Evolutionary conservation across 2,888 invertebrate genomes (phyloP), one percentile per base, ranked within the genome.

Genomic region (Ptychoptera contaminata): DNA sequence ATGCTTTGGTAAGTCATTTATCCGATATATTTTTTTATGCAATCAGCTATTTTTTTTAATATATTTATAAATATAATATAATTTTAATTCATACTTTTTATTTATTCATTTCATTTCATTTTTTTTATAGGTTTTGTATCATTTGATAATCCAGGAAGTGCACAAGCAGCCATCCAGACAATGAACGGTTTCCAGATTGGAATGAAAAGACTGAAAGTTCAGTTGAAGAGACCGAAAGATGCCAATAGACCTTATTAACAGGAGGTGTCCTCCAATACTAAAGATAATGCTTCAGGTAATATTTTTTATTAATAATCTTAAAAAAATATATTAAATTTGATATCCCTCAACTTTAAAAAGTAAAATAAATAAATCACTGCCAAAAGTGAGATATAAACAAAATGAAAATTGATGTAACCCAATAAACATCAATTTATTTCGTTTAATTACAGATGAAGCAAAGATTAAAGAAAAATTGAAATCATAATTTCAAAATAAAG

Each of bases 111-210:
- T 41, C 14, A 16, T 16, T 34, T 41, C 16, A 14, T 41, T 11
- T 6, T 34, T 3, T 23, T 23, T 23, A 2, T 68, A 97, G 97
- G 97, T 65, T 98, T 98, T 71, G 97, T 98, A 61, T 96, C 96
- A 61, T 98, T 96, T 73, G 97, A 98, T 77, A 96, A 96, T 76
- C 93, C 93, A 57, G 77, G 87, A 58, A 93, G 93, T 66, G 96
- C 97, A 65, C 94, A 96, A 70, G 85, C 92, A 55, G 97, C 97
- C 57, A 98, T 98, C 67, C 93, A 96, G 69, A 87, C 97, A 59
- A 98, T 98, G 97, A 98, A 98, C 72, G 97, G 97, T 65, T 98
- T 97, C 74, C 97, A 97, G 73, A 97, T 97, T 69, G 97, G 97
- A 63, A 97, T 97, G 96, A 98, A 98, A 75, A 81, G 97, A 65